Evolutionary conservation across 1,140 invertebrate species (phyloP).

Genomic region (Agraylea sexmaculata): DNA sequence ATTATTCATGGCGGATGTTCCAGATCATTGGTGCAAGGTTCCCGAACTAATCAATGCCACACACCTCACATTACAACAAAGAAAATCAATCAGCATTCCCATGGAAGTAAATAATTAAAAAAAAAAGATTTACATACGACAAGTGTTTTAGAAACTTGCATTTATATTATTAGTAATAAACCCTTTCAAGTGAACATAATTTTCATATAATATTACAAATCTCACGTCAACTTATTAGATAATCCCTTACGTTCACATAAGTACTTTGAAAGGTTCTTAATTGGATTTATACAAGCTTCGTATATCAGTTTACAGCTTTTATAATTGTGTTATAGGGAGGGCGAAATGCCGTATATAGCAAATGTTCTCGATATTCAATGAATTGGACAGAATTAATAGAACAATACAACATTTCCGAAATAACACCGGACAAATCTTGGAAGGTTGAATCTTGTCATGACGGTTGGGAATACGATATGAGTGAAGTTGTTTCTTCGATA

Average conservation of each 20-base stretch:
- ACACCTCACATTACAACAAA: slow-evolving; percentile 41
- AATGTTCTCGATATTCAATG: slow-evolving; percentile 53
- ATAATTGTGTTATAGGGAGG: slow-evolving; percentile 30
- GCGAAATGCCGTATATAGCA: slow-evolving; percentile 40
- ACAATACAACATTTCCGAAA: slow-evolving; percentile 25
- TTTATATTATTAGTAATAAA: no score
- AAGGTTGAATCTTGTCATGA: slow-evolving; percentile 53
- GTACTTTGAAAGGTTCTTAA: no score
- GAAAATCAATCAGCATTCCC: slow-evolving; percentile 55
- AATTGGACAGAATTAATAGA: slow-evolving; percentile 54
- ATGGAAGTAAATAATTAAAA: slow-evolving; percentile 29
- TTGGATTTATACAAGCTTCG: slow-evolving; percentile 14
- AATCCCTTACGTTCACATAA: no score
- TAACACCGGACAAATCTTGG: slow-evolving; percentile 44
- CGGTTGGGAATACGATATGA: slow-evolving; percentile 71
- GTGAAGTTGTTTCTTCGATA: slow-evolving; percentile 57
- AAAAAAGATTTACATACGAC: no score
- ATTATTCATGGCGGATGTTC: slow-evolving; percentile 72
- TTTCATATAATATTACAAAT: no score
- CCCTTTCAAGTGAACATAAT: no score
- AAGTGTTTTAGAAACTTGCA: no score
- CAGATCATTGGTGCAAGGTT: slow-evolving; percentile 67
- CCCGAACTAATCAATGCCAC: slow-evolving; percentile 46
- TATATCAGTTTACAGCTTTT: slow-evolving; percentile 11
- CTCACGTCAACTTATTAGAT: no score